phyloP scores from a whole-genome alignment of 2,113 vertebrate genomes.

The Phyllostomus hastatus region DNA sequence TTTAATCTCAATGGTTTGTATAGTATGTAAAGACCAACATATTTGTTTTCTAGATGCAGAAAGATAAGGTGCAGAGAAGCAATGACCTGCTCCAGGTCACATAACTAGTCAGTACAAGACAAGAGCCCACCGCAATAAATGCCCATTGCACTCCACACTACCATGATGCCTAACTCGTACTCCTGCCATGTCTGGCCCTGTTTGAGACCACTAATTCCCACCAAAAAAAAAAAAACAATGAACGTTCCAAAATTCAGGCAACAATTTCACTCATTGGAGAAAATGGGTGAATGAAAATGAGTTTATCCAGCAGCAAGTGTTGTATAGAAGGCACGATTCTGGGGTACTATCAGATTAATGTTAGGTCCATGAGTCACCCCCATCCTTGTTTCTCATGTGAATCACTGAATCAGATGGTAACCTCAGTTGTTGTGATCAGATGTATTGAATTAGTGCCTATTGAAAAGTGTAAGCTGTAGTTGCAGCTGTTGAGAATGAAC shows the following conservation, averaged over 20 bases:
- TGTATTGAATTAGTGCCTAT: not conserved
- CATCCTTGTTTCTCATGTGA: not conserved
- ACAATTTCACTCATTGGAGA: not conserved
- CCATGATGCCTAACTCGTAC: fast-evolving
- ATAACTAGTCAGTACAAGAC: not conserved
- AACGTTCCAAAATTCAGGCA: not conserved
- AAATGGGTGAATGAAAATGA: not conserved
- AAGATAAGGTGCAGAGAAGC: not conserved
- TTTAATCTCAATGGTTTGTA: not conserved
- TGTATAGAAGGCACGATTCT: fast-evolving
- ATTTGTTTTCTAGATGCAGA: not conserved
- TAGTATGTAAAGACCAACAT: not conserved
- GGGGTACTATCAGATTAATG: not conserved
- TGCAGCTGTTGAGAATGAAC: not conserved
- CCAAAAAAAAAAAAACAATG: not conserved
- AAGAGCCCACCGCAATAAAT: not conserved
- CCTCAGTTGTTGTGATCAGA: not conserved
- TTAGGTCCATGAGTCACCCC: not conserved
- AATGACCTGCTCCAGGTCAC: not conserved
- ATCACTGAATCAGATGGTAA: not conserved
- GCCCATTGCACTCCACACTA: not conserved
- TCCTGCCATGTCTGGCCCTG: not conserved
- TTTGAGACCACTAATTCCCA: not conserved
- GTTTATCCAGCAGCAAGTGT: not conserved
- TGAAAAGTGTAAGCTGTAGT: not conserved